phyloP scores from a whole-genome alignment of 2,888 invertebrate species.

The Drosophila crucigera region DNA sequence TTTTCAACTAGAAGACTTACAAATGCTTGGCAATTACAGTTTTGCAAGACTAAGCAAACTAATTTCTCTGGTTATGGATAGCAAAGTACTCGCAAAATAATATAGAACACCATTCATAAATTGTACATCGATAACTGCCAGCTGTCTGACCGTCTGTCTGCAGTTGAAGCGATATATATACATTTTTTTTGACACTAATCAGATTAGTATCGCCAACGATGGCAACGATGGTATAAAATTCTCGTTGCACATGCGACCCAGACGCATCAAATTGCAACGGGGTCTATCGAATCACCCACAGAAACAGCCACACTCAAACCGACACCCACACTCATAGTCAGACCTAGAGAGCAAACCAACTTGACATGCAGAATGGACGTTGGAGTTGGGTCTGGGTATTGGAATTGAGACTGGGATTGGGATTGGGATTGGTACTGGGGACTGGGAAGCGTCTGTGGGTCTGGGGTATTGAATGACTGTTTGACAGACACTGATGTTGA shows the following conservation, averaged over 20 bases:
- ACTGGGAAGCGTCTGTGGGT: slow-evolving; percentile 29
- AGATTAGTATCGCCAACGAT: slow-evolving; percentile 84
- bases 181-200: slow-evolving; percentile 83
- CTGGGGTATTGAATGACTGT: slow-evolving; percentile 69
- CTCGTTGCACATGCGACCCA: slow-evolving; percentile 59
- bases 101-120: slow-evolving; percentile 52
- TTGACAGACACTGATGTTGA: slow-evolving; percentile 85
- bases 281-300: slow-evolving; percentile 34
- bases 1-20: not conserved
- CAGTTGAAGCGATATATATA: slow-evolving; percentile 50
- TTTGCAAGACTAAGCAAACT: slow-evolving; percentile 5
- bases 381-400: slow-evolving; percentile 46
- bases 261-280: slow-evolving; percentile 74
- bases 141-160: slow-evolving; percentile 64
- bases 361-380: slow-evolving; percentile 75
- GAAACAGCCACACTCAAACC: slow-evolving; percentile 29
- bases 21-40: not conserved
- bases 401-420: slow-evolving; percentile 36
- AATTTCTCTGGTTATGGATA: slow-evolving; percentile 20
- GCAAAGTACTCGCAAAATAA: slow-evolving; percentile 12
- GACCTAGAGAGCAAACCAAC: slow-evolving; percentile 41
- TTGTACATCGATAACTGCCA: slow-evolving; percentile 21
- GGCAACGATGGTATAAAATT: slow-evolving; percentile 55
- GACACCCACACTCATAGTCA: slow-evolving; percentile 1
- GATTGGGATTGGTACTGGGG: slow-evolving; percentile 20